Percentiles rank a stretch among this genome's conserved stretches.
phyloP scores from a whole-genome alignment of 2,888 invertebrate species.

The Campoletis raptor region DNA sequence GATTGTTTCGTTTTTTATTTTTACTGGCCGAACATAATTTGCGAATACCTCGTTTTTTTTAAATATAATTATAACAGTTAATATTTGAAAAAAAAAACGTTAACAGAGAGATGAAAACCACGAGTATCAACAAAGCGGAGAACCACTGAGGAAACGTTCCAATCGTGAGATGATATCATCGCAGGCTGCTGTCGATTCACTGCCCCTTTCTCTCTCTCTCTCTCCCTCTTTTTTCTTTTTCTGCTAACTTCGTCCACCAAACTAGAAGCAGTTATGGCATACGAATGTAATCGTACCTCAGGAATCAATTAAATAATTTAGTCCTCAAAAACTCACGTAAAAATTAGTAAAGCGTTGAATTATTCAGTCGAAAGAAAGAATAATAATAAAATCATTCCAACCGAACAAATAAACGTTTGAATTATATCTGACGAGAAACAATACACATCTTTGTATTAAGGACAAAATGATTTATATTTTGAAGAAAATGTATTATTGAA shows the following conservation, averaged over 20 bases:
- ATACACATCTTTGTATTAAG: background rate
- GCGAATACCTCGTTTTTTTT: background rate
- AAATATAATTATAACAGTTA: background rate
- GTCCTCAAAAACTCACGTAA: constrained; percentile 4
- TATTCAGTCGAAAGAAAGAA: background rate
- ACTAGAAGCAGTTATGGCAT: constrained; percentile 2
- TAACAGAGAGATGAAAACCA: background rate
- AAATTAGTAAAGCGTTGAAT: constrained; percentile 4
- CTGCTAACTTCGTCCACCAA: constrained; percentile 1
- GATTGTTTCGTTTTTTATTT: background rate
- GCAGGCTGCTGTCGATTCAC: background rate
- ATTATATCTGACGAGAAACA: background rate
- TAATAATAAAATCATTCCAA: too few species aligned
- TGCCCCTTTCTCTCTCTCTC: background rate
- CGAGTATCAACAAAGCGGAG: constrained; percentile 79
- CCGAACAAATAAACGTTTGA: background rate
- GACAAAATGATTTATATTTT: background rate
- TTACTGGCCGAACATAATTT: background rate
- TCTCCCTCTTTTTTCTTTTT: background rate
- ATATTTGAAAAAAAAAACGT: background rate
- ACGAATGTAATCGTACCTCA: constrained; percentile 1
- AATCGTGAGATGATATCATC: constrained; percentile 76
- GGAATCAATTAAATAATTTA: constrained; percentile 10
- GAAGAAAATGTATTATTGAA: background rate
- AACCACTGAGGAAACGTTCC: constrained; percentile 77